Percentiles rank a stretch among this genome's conserved stretches.
Conservation (phyloP, 2,113 vertebrate genomes). For the Rhynchopsitta pachyrhyncha region DNA sequence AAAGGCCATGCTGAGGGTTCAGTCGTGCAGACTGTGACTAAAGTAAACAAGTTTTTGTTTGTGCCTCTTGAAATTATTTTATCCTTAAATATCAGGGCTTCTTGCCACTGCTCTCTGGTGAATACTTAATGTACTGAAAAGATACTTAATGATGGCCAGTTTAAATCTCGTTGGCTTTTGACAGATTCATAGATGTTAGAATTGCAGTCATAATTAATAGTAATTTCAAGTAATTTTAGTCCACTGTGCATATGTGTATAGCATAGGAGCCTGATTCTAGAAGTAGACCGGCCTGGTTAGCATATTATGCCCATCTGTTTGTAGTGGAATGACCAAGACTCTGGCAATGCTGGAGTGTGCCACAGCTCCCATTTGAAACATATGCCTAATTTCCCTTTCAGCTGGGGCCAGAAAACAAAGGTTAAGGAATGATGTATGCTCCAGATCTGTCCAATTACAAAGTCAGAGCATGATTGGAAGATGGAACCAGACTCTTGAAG, state of each 20-base stretch:
- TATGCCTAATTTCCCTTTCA: background rate
- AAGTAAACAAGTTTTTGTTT: background rate
- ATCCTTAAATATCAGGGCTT: background rate
- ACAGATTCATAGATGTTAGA: background rate
- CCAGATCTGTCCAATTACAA: background rate
- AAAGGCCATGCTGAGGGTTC: background rate
- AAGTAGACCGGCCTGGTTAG: background rate
- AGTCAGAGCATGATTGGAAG: background rate
- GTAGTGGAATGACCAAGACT: background rate
- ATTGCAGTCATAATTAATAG: background rate
- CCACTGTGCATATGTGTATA: background rate
- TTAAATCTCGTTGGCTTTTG: background rate
- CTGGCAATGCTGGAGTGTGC: background rate
- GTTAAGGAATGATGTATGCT: background rate
- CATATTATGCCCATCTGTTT: background rate
- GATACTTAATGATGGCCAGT: background rate
- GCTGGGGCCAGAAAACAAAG: background rate
- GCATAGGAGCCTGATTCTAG: background rate
- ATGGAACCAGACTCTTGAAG: background rate
- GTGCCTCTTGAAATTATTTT: background rate
- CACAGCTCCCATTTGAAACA: background rate
- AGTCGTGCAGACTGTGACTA: background rate
- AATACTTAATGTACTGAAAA: background rate
- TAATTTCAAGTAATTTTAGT: background rate
- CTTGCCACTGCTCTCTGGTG: background rate